Evolutionary conservation across 92 coral and sea anemone genomes (phyloP).

Genomic region (Plumapathes pennacea): DNA sequence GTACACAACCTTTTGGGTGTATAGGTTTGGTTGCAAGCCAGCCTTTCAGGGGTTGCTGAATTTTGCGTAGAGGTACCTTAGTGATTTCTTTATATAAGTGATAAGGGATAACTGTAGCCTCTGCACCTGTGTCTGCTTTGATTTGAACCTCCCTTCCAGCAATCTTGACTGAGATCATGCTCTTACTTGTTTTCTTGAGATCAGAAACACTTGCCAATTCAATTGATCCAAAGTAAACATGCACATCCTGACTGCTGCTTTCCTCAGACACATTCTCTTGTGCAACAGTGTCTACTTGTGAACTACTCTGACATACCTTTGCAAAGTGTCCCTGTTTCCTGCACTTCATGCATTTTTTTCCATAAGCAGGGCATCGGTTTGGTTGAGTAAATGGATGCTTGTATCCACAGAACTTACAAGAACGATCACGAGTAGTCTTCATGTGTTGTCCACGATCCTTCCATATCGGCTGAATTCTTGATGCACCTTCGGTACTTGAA

Average conservation of each 20-base stretch:
- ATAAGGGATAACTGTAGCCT: conserved; percentile 64
- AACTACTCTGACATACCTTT: conserved; percentile 26
- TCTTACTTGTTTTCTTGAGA: conserved; percentile 2
- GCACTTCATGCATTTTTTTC: conserved; percentile 38
- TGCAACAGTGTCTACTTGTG: conserved; percentile 16
- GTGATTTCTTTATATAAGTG: conserved; percentile 46
- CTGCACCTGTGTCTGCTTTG: conserved; percentile 59
- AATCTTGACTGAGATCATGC: conserved; percentile 27
- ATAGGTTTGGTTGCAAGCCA: conserved; percentile 60
- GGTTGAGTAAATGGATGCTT: conserved; percentile 57
- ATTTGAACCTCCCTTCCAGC: conserved; percentile 26
- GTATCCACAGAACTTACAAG: conserved; percentile 62
- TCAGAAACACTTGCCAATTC: conserved; percentile 38
- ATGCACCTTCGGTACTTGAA: conserved; percentile 1
- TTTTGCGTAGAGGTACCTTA: conserved; percentile 37
- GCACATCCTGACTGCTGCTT: background rate
- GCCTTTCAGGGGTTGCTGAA: conserved; percentile 52
- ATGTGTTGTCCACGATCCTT: background rate
- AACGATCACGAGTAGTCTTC: conserved; percentile 24
- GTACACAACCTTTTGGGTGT: conserved; percentile 42
- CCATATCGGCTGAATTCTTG: background rate
- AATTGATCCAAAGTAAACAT: conserved; percentile 52
- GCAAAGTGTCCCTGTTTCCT: conserved; percentile 48
- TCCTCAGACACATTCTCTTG: background rate
- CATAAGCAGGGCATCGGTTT: conserved; percentile 31